A percentile compares a stretch with the other conserved stretches of the same genome.
Evolutionary conservation across 2,113 vertebrate species (phyloP).

Genomic region (Numenius arquata): DNA sequence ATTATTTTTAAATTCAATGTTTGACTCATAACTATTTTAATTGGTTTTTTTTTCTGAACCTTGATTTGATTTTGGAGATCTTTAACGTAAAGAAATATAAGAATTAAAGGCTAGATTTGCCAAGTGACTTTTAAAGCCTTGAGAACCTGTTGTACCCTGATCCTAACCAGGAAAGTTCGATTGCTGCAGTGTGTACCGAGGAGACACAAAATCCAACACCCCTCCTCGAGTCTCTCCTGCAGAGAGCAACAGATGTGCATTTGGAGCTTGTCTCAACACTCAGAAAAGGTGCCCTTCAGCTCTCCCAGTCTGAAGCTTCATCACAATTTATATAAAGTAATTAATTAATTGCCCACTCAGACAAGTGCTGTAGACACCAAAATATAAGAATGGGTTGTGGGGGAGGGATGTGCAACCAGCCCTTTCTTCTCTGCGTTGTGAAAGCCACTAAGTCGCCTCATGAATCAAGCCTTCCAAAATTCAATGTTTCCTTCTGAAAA

Average conservation of each 20-base stretch:
- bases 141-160: neutral
- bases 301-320: neutral
- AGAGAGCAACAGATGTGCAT: neutral
- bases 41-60: neutral
- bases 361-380: neutral
- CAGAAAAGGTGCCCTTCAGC: neutral
- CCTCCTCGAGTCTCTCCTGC: neutral
- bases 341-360: neutral
- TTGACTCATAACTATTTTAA: neutral
- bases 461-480: neutral
- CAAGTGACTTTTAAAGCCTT: neutral
- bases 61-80: neutral
- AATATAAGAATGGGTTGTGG: neutral
- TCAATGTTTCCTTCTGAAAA: constrained; percentile 36
- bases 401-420: neutral
- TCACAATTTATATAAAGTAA: neutral
- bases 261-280: neutral
- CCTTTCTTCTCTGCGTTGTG: neutral
- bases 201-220: neutral
- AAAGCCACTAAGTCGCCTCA: neutral
- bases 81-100: neutral
- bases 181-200: neutral
- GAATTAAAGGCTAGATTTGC: neutral
- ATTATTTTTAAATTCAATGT: neutral
- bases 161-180: neutral